Base-by-base conservation (phyloP, 2,888 invertebrate genomes). In the Geotrupes spiniger region DNA sequence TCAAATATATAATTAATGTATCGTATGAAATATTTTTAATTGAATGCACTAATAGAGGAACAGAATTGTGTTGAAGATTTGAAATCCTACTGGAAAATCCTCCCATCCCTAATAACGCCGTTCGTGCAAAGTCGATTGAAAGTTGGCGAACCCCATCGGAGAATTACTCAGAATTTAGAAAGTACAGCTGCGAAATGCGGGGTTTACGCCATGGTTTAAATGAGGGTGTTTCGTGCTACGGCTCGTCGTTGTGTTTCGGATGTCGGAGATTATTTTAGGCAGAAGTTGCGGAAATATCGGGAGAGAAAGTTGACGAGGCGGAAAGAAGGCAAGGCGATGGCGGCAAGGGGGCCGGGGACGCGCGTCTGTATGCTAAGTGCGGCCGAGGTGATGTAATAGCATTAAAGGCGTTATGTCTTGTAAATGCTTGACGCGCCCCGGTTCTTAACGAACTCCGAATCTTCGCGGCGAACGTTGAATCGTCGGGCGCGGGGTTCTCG, bases 221-320 rank as follows among this genome's bases (percentile, higher is more conserved):
- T 42, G 46, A 47, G 49, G 52, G 51, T 45, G 37, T 31, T 50
- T 42, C 43, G 42, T 43, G n/a, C n/a, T n/a, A 46, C 44, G 42
- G 51, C 38, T 51, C 49, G 44, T 50, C 38, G 51, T 51, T 51
- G 52, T 51, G 52, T 52, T 49, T 56, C 54, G 61, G 61, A 50
- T 50, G 50, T 50, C 41, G 57, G 61, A 64, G 66, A 69, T 69
- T 70, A 70, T 66, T 68, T 68, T 59, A 58, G 64, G 64, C 67
- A 64, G 69, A 66, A 69, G 66, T 69, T 64, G 68, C 68, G 69
- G 69, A 69, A 70, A 69, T 68, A 69, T 69, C 63, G 64, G 49
- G 63, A 66, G 68, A 66, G 63, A 67, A 66, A 69, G 64, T 69
- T 68, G 72, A 71, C 72, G 72, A 71, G 67, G 63, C 70, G 71